Base-by-base conservation (phyloP, 2,797 vertebrate genomes). In the Acanthurus lineatus region DNA sequence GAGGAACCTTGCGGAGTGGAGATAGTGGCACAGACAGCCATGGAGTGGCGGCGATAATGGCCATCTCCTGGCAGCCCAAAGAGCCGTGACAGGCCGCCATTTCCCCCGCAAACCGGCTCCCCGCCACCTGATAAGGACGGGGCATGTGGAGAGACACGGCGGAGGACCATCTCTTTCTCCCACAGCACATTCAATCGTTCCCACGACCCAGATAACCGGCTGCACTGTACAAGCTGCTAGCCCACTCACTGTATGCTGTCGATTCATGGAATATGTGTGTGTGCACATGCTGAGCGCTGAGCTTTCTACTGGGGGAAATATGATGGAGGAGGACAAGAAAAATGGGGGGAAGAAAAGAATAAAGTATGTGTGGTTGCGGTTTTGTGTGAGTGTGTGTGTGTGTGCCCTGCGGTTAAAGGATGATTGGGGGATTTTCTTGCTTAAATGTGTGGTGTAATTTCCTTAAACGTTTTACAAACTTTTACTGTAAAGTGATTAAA, bases 21-120 rank as follows among this genome's bases (percentile, higher is more conserved):
- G 92, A 93, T 92, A 94, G 90, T 19, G 85, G 80, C 66, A 44
- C 78, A 88, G 85, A 83, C 86, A 76, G 86, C 83, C 76, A 58
- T 77, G 87, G 92, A 86, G 85, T 82, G 88, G 53, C 66, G 2
- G 58, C 35, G 90, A 93, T 94, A 94, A 93, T 93, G 92, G 85
- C 76, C 77, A 73, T 91, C 90, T 90, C 83, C 83, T 88, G 86
- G 89, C 88, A 87, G 86, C 83, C 86, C 86, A 85, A 75, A 85
- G 88, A 89, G 83, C 83, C 85, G 47, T 92, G 91, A 93, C 93
- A 73, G 83, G 61, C 71, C 53, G 66, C 86, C 86, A 68, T 81
- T 81, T 25, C 25, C 40, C 40, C 40, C 2, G 40, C 40, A 25
- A 2, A 40, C 40, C 40, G 40, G 40, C 40, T 40, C 66, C 76